Percentiles rank a stretch among this genome's conserved stretches.
phyloP scores from a whole-genome alignment of 2,113 vertebrate species.

The Amazona guildingii region DNA sequence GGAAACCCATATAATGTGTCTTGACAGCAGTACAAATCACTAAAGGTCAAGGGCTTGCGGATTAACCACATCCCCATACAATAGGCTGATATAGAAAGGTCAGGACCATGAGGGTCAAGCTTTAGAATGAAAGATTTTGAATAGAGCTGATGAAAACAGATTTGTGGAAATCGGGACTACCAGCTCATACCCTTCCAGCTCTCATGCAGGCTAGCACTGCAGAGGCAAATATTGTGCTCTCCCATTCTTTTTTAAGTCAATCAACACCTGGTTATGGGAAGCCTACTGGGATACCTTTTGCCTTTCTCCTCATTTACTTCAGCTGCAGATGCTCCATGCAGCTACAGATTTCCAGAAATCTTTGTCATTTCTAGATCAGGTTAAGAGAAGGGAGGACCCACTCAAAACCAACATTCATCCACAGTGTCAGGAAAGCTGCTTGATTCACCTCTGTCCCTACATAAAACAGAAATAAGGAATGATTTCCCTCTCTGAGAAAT shows the following conservation, averaged over 20 bases:
- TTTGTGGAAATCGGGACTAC: background rate
- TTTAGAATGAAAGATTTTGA: slow-evolving; percentile 30
- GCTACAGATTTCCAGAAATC: background rate
- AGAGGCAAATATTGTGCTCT: background rate
- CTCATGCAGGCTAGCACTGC: background rate
- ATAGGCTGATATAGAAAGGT: slow-evolving; percentile 30
- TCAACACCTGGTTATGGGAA: background rate
- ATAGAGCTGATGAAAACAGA: background rate
- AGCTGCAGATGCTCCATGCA: background rate
- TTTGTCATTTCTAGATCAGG: background rate
- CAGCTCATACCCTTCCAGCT: background rate
- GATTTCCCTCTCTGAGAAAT: background rate
- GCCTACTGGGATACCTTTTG: background rate
- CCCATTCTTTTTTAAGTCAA: background rate
- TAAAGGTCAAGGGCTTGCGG: slow-evolving; percentile 57
- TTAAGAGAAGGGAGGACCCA: background rate
- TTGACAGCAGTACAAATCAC: slow-evolving; percentile 53
- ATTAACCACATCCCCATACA: slow-evolving; percentile 47
- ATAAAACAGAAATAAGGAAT: background rate
- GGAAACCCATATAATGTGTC: slow-evolving; percentile 50
- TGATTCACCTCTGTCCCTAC: background rate
- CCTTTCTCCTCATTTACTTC: background rate
- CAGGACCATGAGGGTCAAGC: slow-evolving; percentile 11
- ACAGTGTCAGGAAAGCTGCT: background rate
- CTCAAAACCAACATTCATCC: background rate